These are phyloP conservation scores for Artemia sinica DNA, from an alignment of 2,888 invertebrate species.

Conservation along the genomic window DNA sequence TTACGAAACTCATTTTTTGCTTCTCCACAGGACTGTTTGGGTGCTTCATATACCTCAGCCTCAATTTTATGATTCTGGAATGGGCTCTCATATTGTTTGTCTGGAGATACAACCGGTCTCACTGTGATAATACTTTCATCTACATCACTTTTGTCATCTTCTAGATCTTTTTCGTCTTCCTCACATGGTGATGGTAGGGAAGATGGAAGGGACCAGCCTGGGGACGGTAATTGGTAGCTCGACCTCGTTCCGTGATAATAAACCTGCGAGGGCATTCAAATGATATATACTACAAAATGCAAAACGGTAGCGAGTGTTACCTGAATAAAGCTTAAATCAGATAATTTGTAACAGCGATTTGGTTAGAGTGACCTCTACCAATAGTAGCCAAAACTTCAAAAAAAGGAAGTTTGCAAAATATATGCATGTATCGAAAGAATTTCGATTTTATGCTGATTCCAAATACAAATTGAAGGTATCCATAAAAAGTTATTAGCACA, in stretches of 20 bases:
- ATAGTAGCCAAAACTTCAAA: too few relatives aligned
- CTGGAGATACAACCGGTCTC: background rate
- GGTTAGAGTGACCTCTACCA: too few relatives aligned
- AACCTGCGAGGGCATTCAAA: background rate
- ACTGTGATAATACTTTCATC: slow-evolving; percentile 10
- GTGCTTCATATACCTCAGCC: background rate
- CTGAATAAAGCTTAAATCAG: too few relatives aligned
- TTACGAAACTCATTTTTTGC: slow-evolving; percentile 1
- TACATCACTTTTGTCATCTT: background rate
- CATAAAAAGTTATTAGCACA: too few relatives aligned
- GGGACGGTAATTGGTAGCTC: slow-evolving; percentile 1
- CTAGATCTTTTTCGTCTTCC: slow-evolving; percentile 7
- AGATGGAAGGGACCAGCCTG: slow-evolving; percentile 11
- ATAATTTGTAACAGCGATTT: too few relatives aligned
- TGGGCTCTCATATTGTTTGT: background rate
- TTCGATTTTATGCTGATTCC: too few relatives aligned
- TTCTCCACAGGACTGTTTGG: background rate
- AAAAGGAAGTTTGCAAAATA: too few relatives aligned
- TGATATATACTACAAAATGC: too few relatives aligned
- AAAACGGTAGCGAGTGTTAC: too few relatives aligned
- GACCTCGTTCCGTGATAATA: slow-evolving; percentile 9
- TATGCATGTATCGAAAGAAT: too few relatives aligned
- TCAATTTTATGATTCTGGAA: background rate
- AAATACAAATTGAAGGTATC: too few relatives aligned
- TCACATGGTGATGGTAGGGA: background rate